Percentiles rank a stretch among this genome's conserved stretches.
Evolutionary conservation across 2,888 invertebrate species (phyloP).

Genomic region (Penaeus monodon): DNA sequence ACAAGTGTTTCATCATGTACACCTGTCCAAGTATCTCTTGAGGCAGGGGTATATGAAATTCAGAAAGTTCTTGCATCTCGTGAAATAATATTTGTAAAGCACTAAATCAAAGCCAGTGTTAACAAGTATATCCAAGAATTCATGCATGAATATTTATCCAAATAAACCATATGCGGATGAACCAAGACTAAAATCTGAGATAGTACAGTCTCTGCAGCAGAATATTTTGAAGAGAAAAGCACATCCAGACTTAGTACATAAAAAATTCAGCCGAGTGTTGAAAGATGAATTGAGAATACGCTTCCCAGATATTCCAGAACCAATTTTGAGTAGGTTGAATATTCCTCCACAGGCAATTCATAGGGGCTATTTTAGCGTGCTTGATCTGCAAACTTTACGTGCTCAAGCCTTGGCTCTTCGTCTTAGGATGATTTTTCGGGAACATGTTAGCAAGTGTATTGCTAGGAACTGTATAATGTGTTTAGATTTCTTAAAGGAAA

Average conservation of each 20-base stretch:
- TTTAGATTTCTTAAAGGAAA: background rate
- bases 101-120: background rate
- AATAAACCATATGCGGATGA: too few species aligned
- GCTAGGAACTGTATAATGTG: conserved; percentile 13
- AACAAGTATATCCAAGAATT: too few species aligned
- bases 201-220: background rate
- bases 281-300: conserved; percentile 9
- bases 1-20: too few species aligned
- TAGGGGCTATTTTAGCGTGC: conserved; percentile 15
- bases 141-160: too few species aligned
- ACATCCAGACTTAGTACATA: background rate
- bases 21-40: too few species aligned
- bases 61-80: background rate
- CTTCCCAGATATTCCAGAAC: conserved; percentile 30
- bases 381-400: conserved; percentile 18
- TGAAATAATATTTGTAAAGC: conserved; percentile 15
- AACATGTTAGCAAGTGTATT: conserved; percentile 7
- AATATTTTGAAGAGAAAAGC: conserved; percentile 24
- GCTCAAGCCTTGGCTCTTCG: conserved; percentile 26
- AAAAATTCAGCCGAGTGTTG: conserved; percentile 11
- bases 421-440: conserved; percentile 5
- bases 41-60: too few species aligned
- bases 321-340: background rate
- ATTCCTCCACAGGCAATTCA: conserved; percentile 26
- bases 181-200: conserved; percentile 3